Evolutionary conservation across 1,140 invertebrate species (phyloP), one percentile per base, ranked within the genome.

Genomic region (Epicauta chinensis): DNA sequence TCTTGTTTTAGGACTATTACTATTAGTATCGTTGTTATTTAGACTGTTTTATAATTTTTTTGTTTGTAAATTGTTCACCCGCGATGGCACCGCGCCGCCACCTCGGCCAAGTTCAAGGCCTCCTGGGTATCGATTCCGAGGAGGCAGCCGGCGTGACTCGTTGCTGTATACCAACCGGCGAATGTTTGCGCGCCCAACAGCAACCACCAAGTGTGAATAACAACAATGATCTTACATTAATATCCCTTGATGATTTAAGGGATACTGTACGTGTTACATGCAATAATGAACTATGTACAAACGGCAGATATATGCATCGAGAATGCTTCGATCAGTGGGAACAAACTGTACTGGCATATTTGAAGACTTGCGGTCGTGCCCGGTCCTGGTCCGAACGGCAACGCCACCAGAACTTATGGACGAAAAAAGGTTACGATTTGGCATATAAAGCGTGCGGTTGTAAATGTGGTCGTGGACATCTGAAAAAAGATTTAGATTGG

Each of bases 241-340:
- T 91, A 36, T 75, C 79, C 23, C 62, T 82, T 10, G 84, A 87
- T 59, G 82, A 92, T 51, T 76, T 91, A 16, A 79, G 83, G 30
- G 87, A 90, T 51, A 82, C 83, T 17, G 84, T 96, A 40, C 87
- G 86, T 68, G 89, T 97, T n/a, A 79, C 86, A 35, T 98, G 94
- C 79, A 96, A 93, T 78, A 97, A 97, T 76, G 93, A 95, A 61
- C 81, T 83, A 53, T 98, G 94, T 75, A 75, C 78, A 36, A 76
- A 81, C 58, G 91, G 93, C 14, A 81, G 86, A 64, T 95, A 87
- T 72, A 97, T 98, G 93, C 94, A 98, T 76, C 81, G 86, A 53
- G 87, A 91, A 63, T 98, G 94, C 73, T 98, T 97, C 75, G 89
- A 95, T 23, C 78, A 82, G 41, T 97, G 92, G 91, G 93, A 97